Percentiles rank a stretch among this genome's conserved stretches.
Evolutionary conservation across 2,888 invertebrate genomes (phyloP).

Genomic region (Aphrophora alni): DNA sequence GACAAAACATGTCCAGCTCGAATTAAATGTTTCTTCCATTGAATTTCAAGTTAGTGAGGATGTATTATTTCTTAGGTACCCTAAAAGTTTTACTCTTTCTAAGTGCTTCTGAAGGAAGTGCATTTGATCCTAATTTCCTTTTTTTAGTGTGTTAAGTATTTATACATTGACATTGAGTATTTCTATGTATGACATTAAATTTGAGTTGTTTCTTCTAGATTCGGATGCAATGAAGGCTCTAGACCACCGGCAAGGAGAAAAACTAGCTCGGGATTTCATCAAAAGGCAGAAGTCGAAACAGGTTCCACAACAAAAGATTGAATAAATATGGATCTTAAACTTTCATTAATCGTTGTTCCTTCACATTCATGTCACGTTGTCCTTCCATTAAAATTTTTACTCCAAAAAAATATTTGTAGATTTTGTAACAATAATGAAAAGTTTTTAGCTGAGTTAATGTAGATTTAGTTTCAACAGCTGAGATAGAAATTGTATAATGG

Average conservation of each 20-base stretch:
- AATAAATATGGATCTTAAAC: not conserved
- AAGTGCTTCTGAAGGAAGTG: no score
- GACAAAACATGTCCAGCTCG: no score
- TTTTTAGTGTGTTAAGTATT: no score
- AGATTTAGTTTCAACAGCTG: not conserved
- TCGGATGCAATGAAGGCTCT: slow-evolving; percentile 77
- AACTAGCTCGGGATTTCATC: slow-evolving; percentile 86
- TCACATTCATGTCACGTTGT: not conserved
- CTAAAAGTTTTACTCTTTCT: no score
- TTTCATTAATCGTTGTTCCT: not conserved
- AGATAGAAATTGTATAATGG: no score
- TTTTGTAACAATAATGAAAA: not conserved
- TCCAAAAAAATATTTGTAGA: no score
- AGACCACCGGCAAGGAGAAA: slow-evolving; percentile 85
- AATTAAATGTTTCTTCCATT: no score
- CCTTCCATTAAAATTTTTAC: not conserved
- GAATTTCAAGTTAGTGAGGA: no score
- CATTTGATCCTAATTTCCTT: no score
- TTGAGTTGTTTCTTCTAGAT: slow-evolving; percentile 58
- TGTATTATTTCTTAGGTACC: no score
- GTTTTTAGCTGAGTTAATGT: not conserved
- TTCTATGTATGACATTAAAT: no score
- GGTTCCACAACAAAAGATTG: not conserved
- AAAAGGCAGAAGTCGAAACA: slow-evolving; percentile 75
- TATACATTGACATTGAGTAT: no score